Conservation (phyloP, 2,113 vertebrate genomes). For the Ivindomyrus marchei region DNA sequence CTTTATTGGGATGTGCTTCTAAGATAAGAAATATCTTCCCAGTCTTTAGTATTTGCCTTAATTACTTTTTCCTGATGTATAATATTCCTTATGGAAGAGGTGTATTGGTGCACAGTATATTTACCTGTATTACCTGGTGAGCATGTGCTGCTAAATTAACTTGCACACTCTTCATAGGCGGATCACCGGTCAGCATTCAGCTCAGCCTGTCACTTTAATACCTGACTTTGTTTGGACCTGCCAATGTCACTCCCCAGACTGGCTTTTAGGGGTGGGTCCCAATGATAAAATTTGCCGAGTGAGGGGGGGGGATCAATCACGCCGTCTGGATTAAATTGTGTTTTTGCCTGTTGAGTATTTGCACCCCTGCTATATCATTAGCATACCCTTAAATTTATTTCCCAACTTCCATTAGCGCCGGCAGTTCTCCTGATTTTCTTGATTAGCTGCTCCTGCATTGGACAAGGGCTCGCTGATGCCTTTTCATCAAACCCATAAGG, state of each 20-base stretch:
- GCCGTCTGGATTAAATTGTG: background rate
- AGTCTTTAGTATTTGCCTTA: background rate
- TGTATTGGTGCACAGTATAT: background rate
- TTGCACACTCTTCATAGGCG: constrained; percentile 9
- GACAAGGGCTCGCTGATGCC: background rate
- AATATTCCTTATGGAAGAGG: background rate
- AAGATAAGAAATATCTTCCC: background rate
- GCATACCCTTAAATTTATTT: background rate
- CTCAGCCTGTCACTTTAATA: constrained; percentile 3
- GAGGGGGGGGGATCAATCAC: background rate
- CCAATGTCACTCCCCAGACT: background rate
- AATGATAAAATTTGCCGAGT: background rate
- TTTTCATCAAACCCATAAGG: constrained; percentile 2
- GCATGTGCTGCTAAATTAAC: background rate
- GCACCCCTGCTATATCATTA: background rate
- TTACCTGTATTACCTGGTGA: background rate
- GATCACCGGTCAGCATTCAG: background rate
- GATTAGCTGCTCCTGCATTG: background rate
- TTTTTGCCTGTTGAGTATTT: background rate
- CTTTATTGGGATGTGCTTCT: background rate
- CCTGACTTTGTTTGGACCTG: background rate
- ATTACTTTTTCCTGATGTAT: background rate
- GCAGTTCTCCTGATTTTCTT: background rate
- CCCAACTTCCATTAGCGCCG: background rate
- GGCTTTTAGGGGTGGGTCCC: background rate